A percentile compares a stretch with the other conserved stretches of the same genome.
These are phyloP conservation scores for Amphimedon queenslandica DNA, from an alignment of 37 sponge, comb jelly and placozoan genomes.

Conservation along the genomic window DNA sequence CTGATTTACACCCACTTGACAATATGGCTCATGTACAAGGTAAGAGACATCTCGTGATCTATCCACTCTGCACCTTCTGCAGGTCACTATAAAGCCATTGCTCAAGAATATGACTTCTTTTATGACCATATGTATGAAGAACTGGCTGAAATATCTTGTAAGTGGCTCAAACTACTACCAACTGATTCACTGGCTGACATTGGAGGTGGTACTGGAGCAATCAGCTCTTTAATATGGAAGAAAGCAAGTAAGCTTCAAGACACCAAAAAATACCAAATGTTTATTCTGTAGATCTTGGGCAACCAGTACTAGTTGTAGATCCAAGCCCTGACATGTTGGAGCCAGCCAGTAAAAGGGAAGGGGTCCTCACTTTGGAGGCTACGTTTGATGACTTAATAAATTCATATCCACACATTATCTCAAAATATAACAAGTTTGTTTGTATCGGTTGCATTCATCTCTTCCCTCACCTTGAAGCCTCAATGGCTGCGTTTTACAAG, in stretches of 20 bases:
- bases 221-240: neutral
- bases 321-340: neutral
- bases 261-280: too few species aligned
- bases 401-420: neutral
- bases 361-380: neutral
- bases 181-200: constrained; percentile 1
- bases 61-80: too few species aligned
- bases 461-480: too few species aligned
- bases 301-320: constrained; percentile 8
- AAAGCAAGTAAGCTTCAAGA: neutral
- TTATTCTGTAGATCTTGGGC: neutral
- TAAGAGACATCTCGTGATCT: too few species aligned
- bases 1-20: too few species aligned
- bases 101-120: constrained; percentile 3
- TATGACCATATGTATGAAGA: neutral
- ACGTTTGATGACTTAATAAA: constrained; percentile 1
- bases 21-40: too few species aligned
- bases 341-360: neutral
- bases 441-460: too few species aligned
- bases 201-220: constrained; percentile 8
- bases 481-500: too few species aligned
- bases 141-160: neutral
- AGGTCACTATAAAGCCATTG: constrained; percentile 11
- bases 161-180: neutral
- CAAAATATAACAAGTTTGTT: constrained; percentile 8